Percentiles rank a stretch among this genome's conserved stretches.
Conservation (phyloP, 2,113 vertebrate species). For the Hippocampus abdominalis region DNA sequence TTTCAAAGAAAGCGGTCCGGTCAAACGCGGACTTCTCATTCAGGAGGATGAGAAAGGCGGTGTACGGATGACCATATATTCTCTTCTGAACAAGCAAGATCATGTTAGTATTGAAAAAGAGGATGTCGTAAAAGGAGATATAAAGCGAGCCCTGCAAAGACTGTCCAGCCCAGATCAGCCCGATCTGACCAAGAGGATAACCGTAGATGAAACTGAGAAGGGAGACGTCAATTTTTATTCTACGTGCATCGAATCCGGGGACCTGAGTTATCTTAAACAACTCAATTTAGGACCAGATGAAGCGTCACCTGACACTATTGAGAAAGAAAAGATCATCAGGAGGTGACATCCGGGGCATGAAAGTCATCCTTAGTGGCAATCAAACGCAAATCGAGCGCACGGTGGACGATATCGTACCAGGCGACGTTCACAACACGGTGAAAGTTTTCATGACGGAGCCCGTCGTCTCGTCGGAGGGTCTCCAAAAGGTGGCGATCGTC, state of each 20-base stretch:
- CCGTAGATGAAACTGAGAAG: conserved; percentile 78
- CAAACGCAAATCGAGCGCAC: conserved; percentile 75
- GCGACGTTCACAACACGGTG: conserved; percentile 79
- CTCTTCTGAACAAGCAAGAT: conserved; percentile 81
- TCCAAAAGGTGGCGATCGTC: conserved; percentile 78
- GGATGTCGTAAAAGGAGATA: conserved; percentile 78
- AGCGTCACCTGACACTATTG: conserved; percentile 29
- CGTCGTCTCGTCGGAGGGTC: conserved; percentile 51
- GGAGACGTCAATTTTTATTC: conserved; percentile 90
- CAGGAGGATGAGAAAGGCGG: conserved; percentile 91
- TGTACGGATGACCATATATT: conserved; percentile 87
- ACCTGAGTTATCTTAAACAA: conserved; percentile 83
- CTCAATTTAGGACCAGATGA: conserved; percentile 75
- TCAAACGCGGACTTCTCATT: conserved; percentile 85
- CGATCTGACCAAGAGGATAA: conserved; percentile 67
- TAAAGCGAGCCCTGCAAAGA: conserved; percentile 76
- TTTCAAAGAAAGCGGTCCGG: conserved; percentile 65
- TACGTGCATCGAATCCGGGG: conserved; percentile 88
- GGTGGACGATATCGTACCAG: conserved; percentile 82
- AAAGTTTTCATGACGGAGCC: conserved; percentile 82
- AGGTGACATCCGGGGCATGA: conserved; percentile 82
- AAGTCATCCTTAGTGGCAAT: conserved; percentile 73
- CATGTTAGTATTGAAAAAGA: conserved; percentile 66
- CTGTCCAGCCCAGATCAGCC: conserved; percentile 68
- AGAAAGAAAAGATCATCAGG: conserved; percentile 78